Base-by-base conservation (phyloP, 2,113 vertebrate genomes). In the Amphiprion percula region DNA sequence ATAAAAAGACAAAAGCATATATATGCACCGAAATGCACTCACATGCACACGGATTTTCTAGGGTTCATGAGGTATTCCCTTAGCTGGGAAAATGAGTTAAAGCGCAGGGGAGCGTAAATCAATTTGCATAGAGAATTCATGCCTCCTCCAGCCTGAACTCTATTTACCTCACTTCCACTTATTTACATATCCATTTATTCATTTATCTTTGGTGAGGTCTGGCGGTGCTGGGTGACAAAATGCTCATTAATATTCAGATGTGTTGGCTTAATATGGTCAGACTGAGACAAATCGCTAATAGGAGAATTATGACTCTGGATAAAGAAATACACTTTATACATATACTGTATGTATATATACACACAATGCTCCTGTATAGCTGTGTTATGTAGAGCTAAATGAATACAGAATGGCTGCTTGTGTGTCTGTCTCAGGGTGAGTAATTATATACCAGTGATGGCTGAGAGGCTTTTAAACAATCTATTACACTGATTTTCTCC, bases 161-260 rank as follows among this genome's bases (percentile, higher is more conserved):
- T 41, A 78, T 88, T 84, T 80, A 79, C 74, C 47, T 68, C 80
- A 78, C 74, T 54, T 83, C 54, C 56, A n/a, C 74, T 70, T 79
- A 85, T 93, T 91, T 91, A 88, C 87, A 91, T 90, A 88, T 81
- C 81, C 65, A 89, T 89, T 71, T 77, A 69, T 79, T 83, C 24
- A 83, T 87, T 89, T 81, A 90, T 93, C 87, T 80, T 50, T 19
- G 62, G 19, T 37, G 73, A 61, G 73, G 75, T 63, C 52, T 59
- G 58, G 74, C 56, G 77, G 52, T 2, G 49, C 64, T 49, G 79
- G 61, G 79, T 59, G 66, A 77, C 58, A 85, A 86, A 74, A 59
- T 41, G 15, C 62, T 63, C 82, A 86, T 91, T 84, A 88, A 71
- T 82, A 89, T 89, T 88, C 77, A 82, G 30, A 71, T 52, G 24